Evolutionary conservation across 2,888 invertebrate species (phyloP).

Genomic region (Endotricha flammealis): DNA sequence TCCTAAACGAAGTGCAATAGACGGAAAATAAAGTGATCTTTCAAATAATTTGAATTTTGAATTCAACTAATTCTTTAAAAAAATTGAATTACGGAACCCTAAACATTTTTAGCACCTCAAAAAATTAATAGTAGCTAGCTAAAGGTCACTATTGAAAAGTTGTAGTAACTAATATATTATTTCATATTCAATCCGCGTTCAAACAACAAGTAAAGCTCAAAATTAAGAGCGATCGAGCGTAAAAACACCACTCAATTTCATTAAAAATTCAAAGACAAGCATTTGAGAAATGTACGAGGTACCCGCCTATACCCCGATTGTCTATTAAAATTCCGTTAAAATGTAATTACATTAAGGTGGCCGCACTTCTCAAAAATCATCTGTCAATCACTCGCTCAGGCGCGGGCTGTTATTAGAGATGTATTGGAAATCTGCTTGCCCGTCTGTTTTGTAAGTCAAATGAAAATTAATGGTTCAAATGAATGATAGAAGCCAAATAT

Average conservation of each 20-base stretch:
- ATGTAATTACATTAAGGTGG: conserved; percentile 50
- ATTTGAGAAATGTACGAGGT: conserved; percentile 21
- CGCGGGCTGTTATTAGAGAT: conserved; percentile 25
- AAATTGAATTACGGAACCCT: too few species aligned
- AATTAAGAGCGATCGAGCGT: conserved; percentile 5
- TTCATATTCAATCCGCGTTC: too few species aligned
- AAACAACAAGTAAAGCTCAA: too few species aligned
- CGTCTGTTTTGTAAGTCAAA: conserved; percentile 17
- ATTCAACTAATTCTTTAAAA: too few species aligned
- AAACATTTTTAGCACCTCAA: too few species aligned
- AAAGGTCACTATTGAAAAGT: too few species aligned
- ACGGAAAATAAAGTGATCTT: too few species aligned
- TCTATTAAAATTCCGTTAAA: conserved; percentile 59
- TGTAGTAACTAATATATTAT: too few species aligned
- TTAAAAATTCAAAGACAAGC: conserved; percentile 12
- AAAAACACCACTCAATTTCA: conserved; percentile 10
- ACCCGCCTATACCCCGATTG: conserved; percentile 35
- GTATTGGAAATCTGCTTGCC: conserved; percentile 19
- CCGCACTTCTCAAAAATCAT: conserved; percentile 37
- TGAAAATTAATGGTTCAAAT: conserved; percentile 24
- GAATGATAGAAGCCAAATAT: conserved; percentile 22
- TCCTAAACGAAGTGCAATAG: too few species aligned
- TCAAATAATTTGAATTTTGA: too few species aligned
- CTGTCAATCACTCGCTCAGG: conserved; percentile 47
- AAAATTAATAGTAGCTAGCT: too few species aligned